Conservation (phyloP, 2,113 vertebrate species). For the Corapipo altera region DNA sequence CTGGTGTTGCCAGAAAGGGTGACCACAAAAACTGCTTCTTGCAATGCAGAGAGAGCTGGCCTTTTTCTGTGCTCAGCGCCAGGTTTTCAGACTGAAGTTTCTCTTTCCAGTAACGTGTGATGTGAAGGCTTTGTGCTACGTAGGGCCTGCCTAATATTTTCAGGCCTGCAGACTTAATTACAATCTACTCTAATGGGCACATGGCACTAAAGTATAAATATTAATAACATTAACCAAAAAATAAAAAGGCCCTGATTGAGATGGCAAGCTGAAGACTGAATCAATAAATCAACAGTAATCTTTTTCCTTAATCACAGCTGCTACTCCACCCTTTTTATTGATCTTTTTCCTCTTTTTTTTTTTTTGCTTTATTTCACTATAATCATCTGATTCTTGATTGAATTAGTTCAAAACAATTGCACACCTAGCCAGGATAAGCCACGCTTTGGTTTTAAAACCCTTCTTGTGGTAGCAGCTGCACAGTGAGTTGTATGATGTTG, state of each 20-base stretch:
- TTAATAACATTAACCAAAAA: neutral
- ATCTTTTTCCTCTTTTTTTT: neutral
- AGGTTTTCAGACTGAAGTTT: neutral
- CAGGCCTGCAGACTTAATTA: constrained; percentile 15
- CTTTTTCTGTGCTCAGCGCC: neutral
- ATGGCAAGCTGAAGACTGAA: neutral
- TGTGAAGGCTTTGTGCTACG: neutral
- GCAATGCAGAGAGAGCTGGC: neutral
- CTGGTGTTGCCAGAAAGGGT: neutral
- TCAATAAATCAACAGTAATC: constrained; percentile 50
- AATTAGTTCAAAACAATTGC: constrained; percentile 35
- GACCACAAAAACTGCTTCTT: neutral
- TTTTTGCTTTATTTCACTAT: neutral
- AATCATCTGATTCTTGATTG: constrained; percentile 23
- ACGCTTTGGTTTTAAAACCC: neutral
- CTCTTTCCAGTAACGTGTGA: neutral
- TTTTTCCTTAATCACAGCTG: constrained; percentile 25
- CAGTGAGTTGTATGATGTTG: neutral
- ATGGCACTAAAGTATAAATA: constrained; percentile 7
- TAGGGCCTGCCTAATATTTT: neutral
- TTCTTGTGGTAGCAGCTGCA: neutral
- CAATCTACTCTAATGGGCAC: neutral
- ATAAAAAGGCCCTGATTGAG: neutral
- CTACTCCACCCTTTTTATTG: constrained; percentile 28
- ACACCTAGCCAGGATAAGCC: neutral